Evolutionary conservation across 2,113 vertebrate genomes (phyloP).

Genomic region (Cyanoliseus patagonus): DNA sequence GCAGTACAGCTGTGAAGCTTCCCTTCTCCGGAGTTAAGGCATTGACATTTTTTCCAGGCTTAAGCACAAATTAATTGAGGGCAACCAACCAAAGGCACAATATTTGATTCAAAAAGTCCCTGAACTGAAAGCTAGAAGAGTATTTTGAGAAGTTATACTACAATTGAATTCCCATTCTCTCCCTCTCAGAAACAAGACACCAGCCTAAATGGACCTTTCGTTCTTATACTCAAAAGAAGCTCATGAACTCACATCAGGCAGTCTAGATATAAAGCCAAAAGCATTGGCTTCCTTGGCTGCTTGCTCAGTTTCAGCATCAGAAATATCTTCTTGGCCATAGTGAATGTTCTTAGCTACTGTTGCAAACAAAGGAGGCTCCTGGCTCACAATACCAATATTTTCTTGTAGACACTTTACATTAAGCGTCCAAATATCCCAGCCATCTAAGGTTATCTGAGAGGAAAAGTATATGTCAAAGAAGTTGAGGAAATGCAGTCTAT

Average conservation of each 20-base stretch:
- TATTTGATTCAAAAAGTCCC: background rate
- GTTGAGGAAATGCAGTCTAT: background rate
- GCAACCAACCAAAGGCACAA: background rate
- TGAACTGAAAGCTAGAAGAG: background rate
- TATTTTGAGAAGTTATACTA: background rate
- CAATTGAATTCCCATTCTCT: background rate
- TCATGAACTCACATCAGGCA: constrained; percentile 69
- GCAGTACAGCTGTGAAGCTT: background rate
- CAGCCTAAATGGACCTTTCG: background rate
- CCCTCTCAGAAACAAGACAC: background rate
- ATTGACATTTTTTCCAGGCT: background rate
- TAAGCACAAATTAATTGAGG: background rate
- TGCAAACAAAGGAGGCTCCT: constrained; percentile 74
- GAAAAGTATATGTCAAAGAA: background rate
- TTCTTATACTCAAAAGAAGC: background rate
- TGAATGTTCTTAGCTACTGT: constrained; percentile 74
- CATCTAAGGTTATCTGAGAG: constrained; percentile 68
- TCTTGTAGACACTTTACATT: constrained; percentile 76
- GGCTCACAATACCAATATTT: constrained; percentile 74
- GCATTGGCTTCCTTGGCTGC: constrained; percentile 76
- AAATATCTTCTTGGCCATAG: constrained; percentile 59
- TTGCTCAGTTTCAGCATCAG: constrained; percentile 70
- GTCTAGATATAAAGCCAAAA: constrained; percentile 73
- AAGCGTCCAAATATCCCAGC: constrained; percentile 61
- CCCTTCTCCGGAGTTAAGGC: background rate